Conservation (phyloP, 2,888 invertebrate genomes). For the Petrolisthes cinctipes region DNA sequence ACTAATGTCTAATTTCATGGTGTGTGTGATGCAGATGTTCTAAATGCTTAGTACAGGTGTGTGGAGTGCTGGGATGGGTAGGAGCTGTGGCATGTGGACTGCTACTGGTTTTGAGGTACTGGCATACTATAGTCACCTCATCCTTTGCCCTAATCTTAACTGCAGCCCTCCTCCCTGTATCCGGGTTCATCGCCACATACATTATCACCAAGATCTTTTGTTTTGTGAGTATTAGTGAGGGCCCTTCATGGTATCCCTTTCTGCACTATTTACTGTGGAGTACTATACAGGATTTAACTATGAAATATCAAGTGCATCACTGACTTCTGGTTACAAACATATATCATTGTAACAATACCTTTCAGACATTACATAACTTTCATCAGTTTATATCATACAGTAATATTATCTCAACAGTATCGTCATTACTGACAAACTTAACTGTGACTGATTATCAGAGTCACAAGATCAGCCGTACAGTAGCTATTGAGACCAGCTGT, state of each 20-base stretch:
- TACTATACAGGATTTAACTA: too few species aligned
- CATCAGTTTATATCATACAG: background rate
- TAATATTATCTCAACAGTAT: background rate
- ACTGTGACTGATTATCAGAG: constrained; percentile 13
- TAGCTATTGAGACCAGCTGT: constrained; percentile 46
- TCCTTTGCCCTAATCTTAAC: constrained; percentile 30
- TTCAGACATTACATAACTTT: background rate
- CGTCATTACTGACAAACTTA: background rate
- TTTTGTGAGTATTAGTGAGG: constrained; percentile 36
- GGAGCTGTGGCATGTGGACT: constrained; percentile 42
- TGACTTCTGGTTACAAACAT: background rate
- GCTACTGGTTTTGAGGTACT: constrained; percentile 42
- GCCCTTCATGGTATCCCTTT: background rate
- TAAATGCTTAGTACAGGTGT: constrained; percentile 27
- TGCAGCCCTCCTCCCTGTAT: constrained; percentile 24
- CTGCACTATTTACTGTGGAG: background rate
- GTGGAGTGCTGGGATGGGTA: constrained; percentile 46
- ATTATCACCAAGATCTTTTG: constrained; percentile 34
- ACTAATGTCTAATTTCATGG: too few species aligned
- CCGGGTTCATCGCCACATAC: constrained; percentile 25
- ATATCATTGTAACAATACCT: too few species aligned
- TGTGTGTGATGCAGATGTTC: background rate
- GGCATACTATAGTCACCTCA: constrained; percentile 20
- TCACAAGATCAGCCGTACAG: constrained; percentile 41
- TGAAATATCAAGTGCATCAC: too few species aligned